Evolutionary conservation across 1,140 invertebrate species (phyloP).

Genomic region (Nymphalis io): DNA sequence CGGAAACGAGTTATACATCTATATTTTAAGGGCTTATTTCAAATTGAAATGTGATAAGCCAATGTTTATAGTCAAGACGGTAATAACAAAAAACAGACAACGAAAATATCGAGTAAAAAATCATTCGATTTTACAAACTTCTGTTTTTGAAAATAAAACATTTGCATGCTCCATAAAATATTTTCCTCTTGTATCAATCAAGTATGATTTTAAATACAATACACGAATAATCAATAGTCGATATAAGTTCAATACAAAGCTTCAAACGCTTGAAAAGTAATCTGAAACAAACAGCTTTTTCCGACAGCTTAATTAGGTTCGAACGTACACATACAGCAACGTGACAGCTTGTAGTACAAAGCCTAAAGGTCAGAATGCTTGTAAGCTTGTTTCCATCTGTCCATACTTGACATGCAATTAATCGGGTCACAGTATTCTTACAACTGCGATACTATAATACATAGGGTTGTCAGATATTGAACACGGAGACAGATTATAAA

Average conservation of each 20-base stretch:
- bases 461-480: background rate
- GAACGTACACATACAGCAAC: background rate
- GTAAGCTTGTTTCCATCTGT: slow-evolving; percentile 4
- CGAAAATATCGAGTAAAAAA: too few species aligned
- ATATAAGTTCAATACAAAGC: background rate
- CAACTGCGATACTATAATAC: background rate
- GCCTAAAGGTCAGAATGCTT: slow-evolving; percentile 6
- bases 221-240: background rate
- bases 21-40: too few species aligned
- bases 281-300: slow-evolving; percentile 17
- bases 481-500: too few species aligned
- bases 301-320: slow-evolving; percentile 22
- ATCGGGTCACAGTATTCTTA: slow-evolving; percentile 25
- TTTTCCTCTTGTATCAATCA: too few species aligned
- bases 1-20: too few species aligned
- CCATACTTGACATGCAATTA: slow-evolving; percentile 37
- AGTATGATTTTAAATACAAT: too few species aligned
- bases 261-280: background rate
- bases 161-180: too few species aligned
- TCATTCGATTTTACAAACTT: too few species aligned
- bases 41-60: too few species aligned
- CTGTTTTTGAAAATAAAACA: too few species aligned
- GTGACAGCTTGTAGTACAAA: background rate
- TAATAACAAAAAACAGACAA: too few species aligned
- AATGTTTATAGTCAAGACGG: too few species aligned